Evolutionary conservation across 2,113 vertebrate species (phyloP), one percentile per base, ranked within the genome.

Genomic region (Egretta garzetta): DNA sequence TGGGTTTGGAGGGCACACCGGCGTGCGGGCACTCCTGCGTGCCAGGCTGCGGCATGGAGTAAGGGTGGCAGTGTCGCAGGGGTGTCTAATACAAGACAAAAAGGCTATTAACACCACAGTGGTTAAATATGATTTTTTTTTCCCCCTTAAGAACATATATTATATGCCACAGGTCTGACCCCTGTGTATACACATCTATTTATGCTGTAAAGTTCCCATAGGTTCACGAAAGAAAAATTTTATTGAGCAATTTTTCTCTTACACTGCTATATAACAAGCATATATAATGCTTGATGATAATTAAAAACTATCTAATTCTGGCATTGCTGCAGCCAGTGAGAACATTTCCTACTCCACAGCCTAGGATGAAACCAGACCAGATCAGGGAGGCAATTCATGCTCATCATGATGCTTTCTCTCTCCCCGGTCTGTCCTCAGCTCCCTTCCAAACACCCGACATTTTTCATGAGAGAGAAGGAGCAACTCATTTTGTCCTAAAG

Each of bases 1-100:
- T 59, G 39, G 52, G 32, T n/a, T 12, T 70, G 68, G 63, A 47
- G n/a, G 49, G 28, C 49, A 16, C 35, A 8, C 1, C 1, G 0
- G 7, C 0, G 1, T 20, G 47, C 6, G 4, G 43, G 2, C n/a
- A 1, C 18, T 28, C 33, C 45, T 39, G 52, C 6, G 0, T 21
- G 47, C 37, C 58, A 30, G 41, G 8, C 16, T 41, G 70, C 8
- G 0, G 9, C 2, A 17, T 4, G 3, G 19, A 55, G 49, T 16
- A 3, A 32, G 20, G 12, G 8, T 28, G 45, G 19, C 30, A 12
- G 18, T 20, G 62, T 11, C 35, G 12, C 12, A 32, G 33, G 13
- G 12, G 2, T 20, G 41, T 24, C 80, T 6, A 5, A 9, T 5
- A 14, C n/a, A 50, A 56, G 33, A 50, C 14, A 72, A 66, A 80